Conservation (phyloP, 2,888 invertebrate species). For the Anaspis maculata region DNA sequence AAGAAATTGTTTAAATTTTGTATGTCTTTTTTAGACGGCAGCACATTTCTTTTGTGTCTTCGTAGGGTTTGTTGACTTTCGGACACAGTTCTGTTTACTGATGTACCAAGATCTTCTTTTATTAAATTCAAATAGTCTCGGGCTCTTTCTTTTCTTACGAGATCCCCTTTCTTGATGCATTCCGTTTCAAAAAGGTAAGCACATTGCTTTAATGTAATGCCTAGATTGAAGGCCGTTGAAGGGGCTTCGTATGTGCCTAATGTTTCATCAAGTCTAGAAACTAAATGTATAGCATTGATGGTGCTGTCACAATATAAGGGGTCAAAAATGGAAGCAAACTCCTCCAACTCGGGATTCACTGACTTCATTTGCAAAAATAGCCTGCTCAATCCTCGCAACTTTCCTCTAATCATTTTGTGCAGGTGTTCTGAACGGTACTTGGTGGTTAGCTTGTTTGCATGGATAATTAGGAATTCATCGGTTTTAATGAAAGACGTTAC, state of each 20-base stretch:
- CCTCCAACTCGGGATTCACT: slow-evolving; percentile 1
- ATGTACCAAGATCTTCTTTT: slow-evolving; percentile 5
- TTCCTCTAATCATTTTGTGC: background rate
- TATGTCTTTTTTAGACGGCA: slow-evolving; percentile 12
- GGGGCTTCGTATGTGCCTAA: slow-evolving; percentile 8
- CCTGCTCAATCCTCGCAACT: slow-evolving; percentile 2
- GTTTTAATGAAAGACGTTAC: background rate
- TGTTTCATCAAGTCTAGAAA: slow-evolving; percentile 5
- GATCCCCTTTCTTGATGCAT: slow-evolving; percentile 1
- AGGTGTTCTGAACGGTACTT: background rate
- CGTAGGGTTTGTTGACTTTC: slow-evolving; percentile 9
- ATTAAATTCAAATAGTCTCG: slow-evolving; percentile 8
- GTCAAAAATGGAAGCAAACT: slow-evolving; percentile 8
- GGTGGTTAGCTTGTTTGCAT: background rate
- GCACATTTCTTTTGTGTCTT: slow-evolving; percentile 8
- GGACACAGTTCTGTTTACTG: slow-evolving; percentile 5
- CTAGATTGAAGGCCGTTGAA: slow-evolving; percentile 8
- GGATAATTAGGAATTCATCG: background rate
- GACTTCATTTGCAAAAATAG: slow-evolving; percentile 6
- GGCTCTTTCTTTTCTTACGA: slow-evolving; percentile 5
- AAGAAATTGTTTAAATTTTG: slow-evolving; percentile 8
- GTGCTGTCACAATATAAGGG: slow-evolving; percentile 8
- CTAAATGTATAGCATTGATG: slow-evolving; percentile 7
- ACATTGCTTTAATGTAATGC: slow-evolving; percentile 1
- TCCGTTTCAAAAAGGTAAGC: slow-evolving; percentile 3